Percentiles rank a stretch among this genome's conserved stretches.
phyloP scores from a whole-genome alignment of 1,140 invertebrate genomes.

The Cheumatopsyche charites region DNA sequence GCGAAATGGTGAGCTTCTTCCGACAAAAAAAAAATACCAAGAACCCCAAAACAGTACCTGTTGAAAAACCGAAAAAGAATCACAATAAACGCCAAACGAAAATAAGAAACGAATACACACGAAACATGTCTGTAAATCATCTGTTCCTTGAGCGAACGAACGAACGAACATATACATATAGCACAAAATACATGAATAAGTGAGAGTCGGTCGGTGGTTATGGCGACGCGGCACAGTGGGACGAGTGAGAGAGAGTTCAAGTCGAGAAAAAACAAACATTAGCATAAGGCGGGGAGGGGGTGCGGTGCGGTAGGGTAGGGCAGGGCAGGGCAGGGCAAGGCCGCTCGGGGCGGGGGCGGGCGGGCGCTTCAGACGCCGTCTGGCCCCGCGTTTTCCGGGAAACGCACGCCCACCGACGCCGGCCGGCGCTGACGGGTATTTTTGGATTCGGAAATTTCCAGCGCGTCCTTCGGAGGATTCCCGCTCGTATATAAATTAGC shows the following conservation, averaged over 20 bases:
- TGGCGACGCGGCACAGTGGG: too few species aligned
- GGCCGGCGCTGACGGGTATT: too few species aligned
- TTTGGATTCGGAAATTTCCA: neutral
- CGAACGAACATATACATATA: too few species aligned
- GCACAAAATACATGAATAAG: slow-evolving; percentile 37
- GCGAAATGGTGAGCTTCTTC: too few species aligned
- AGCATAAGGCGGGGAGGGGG: slow-evolving; percentile 27
- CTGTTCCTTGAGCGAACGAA: slow-evolving; percentile 5
- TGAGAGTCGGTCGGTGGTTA: too few species aligned
- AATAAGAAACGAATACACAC: too few species aligned
- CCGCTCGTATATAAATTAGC: neutral
- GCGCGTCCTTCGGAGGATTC: neutral
- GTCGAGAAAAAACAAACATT: slow-evolving; percentile 33
- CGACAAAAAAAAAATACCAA: too few species aligned
- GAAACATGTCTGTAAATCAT: neutral
- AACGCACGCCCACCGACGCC: slow-evolving; percentile 2
- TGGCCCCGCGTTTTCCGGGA: slow-evolving; percentile 17
- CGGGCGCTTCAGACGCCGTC: slow-evolving; percentile 18
- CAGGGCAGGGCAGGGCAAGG: slow-evolving; percentile 29
- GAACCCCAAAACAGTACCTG: too few species aligned
- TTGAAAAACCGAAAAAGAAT: too few species aligned
- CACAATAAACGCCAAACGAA: too few species aligned
- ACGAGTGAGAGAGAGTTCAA: neutral
- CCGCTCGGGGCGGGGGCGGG: neutral
- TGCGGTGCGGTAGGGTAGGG: slow-evolving; percentile 31